Evolutionary conservation across 2,113 vertebrate species (phyloP).

Genomic region (Oenanthe melanoleuca): DNA sequence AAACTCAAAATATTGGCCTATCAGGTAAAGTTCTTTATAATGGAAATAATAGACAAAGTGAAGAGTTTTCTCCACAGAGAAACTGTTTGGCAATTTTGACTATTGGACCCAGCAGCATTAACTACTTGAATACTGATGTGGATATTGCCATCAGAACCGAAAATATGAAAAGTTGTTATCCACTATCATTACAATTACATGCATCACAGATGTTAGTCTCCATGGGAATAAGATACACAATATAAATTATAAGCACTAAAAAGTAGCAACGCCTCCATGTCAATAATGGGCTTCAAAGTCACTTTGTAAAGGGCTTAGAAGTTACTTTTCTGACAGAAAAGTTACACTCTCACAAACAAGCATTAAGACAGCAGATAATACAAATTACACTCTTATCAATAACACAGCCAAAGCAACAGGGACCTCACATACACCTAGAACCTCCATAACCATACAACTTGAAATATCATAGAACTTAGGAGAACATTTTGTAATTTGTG

Average conservation of each 20-base stretch:
- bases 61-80: neutral
- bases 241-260: neutral
- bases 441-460: fast-evolving
- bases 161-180: neutral
- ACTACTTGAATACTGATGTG: neutral
- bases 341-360: neutral
- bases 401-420: neutral
- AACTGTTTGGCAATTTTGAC: neutral
- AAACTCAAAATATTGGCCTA: neutral
- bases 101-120: neutral
- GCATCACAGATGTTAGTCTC: neutral
- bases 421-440: neutral
- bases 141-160: neutral
- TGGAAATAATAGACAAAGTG: neutral
- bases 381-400: neutral
- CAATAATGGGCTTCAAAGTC: neutral
- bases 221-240: neutral
- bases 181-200: neutral
- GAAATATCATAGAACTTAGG: neutral
- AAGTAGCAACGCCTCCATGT: neutral
- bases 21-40: neutral
- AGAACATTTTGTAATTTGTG: neutral
- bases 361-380: neutral
- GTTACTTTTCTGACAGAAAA: neutral
- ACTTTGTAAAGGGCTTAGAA: neutral